Base-by-base conservation (phyloP, 2,888 invertebrate genomes). In the Netelia melanura region DNA sequence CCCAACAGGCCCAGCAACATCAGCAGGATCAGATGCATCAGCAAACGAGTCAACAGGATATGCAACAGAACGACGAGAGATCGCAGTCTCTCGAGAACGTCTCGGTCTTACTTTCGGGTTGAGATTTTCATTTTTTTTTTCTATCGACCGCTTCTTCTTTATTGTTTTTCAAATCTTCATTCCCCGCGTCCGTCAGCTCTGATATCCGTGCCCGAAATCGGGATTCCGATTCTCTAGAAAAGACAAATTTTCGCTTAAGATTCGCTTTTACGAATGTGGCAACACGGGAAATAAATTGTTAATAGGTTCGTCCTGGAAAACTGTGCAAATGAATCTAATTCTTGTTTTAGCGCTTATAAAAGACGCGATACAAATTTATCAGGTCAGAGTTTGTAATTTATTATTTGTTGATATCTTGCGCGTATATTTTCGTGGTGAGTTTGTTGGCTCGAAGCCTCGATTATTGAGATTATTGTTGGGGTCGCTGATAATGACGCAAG, bases 1-100 rank as follows among this genome's bases (percentile, higher is more conserved):
- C 88, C 0, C 91, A 91, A 76, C 88, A 87, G 52, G 87, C 87
- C 2, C 89, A 91, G 38, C 83, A 86, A 14, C 85, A 85, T 11
- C 85, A 87, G 44, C 84, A 83, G 48, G 86, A 88, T 54, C 82
- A 86, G 11, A 65, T 85, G 9, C 81, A 84, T 6, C 82, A 86
- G 77, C 67, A 81, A 9, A 38, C 38, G 38, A 38, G 38, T 38
- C 84, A 84, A 30, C 65, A 58, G 23, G 80, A 86, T n/a, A 44
- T 86, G 14, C 83, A 83, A 38, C 81, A 72, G 0, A 79, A 81
- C 11, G 87, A 87, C n/a, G 86, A 88, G 25, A 77, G 54, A 14
- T 56, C 80, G 9, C 71, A 75, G 23, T 62, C 72, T 8, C 58
- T 87, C n/a, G 88, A 89, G 44, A 83, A 81, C 8, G 87, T 86